Evolutionary conservation across 1,140 invertebrate genomes (phyloP).

Genomic region (Drepana arcuata): DNA sequence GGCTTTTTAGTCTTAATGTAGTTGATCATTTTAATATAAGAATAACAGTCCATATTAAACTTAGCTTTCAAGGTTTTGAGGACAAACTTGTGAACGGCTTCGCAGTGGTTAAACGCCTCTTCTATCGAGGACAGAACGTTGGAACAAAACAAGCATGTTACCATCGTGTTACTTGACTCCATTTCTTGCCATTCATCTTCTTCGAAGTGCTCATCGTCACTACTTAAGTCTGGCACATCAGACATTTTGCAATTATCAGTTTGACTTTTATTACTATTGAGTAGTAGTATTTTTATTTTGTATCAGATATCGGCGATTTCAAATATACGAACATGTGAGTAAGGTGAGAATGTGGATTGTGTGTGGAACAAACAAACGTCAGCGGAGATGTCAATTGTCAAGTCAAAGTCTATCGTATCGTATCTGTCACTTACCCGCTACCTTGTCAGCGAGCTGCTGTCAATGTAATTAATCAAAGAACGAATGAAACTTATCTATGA

Average conservation of each 20-base stretch:
- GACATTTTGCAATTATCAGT: slow-evolving; percentile 28
- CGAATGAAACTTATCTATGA: no score
- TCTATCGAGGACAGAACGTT: slow-evolving; percentile 68
- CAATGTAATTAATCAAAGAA: no score
- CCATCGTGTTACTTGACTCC: slow-evolving; percentile 44
- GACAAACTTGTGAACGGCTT: slow-evolving; percentile 79
- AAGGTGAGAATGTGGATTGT: no score
- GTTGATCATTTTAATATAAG: slow-evolving; percentile 91
- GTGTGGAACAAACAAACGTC: no score
- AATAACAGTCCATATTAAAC: slow-evolving; percentile 86
- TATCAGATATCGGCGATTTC: no score
- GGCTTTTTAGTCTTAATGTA: slow-evolving; percentile 81
- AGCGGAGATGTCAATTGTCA: no score
- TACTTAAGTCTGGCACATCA: slow-evolving; percentile 65
- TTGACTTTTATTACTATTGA: no score
- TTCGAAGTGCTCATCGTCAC: slow-evolving; percentile 55
- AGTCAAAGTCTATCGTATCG: no score
- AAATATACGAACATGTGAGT: slow-evolving; percentile 20
- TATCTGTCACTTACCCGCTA: no score
- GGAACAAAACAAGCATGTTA: slow-evolving; percentile 75
- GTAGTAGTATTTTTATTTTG: no score
- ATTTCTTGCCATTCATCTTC: slow-evolving; percentile 71
- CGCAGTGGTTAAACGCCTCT: slow-evolving; percentile 73
- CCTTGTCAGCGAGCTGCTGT: no score
- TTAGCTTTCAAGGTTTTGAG: slow-evolving; percentile 78